Conservation (phyloP, 2,888 invertebrate genomes). For the Bibio marci region DNA sequence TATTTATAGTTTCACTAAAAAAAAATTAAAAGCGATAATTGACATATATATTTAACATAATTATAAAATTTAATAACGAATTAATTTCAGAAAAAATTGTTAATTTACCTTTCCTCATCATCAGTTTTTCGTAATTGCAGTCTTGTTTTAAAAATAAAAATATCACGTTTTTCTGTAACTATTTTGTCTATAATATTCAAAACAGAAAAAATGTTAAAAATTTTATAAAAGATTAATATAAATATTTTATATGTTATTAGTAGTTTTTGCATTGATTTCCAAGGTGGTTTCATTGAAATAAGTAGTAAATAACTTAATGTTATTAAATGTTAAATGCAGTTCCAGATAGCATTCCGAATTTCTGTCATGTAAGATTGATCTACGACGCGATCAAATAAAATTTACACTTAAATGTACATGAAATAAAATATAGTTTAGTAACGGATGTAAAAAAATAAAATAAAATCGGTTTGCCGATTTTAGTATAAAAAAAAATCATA, state of each 20-base stretch:
- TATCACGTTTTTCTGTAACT: constrained; percentile 26
- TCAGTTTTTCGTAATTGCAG: constrained; percentile 19
- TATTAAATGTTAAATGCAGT: constrained; percentile 21
- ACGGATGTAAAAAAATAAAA: constrained; percentile 25
- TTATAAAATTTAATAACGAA: no score
- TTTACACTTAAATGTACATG: constrained; percentile 16
- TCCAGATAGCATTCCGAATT: constrained; percentile 16
- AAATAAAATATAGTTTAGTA: constrained; percentile 27
- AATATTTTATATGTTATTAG: no score
- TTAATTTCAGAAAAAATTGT: no score
- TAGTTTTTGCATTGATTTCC: no score
- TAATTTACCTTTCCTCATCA: constrained; percentile 12
- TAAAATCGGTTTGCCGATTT: constrained; percentile 27
- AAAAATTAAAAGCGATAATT: no score
- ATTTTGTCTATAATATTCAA: constrained; percentile 22
- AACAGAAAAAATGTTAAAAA: no score
- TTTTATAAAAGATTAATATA: no score
- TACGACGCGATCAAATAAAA: no score
- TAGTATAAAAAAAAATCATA: constrained; percentile 1
- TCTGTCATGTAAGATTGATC: no score
- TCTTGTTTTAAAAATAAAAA: constrained; percentile 23
- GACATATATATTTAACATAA: no score
- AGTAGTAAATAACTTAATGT: no score
- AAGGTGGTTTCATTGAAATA: no score
- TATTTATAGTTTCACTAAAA: constrained; percentile 14